Evolutionary conservation across 2,888 invertebrate species (phyloP), one percentile per base, ranked within the genome.

Genomic region (Serripes groenlandicus): DNA sequence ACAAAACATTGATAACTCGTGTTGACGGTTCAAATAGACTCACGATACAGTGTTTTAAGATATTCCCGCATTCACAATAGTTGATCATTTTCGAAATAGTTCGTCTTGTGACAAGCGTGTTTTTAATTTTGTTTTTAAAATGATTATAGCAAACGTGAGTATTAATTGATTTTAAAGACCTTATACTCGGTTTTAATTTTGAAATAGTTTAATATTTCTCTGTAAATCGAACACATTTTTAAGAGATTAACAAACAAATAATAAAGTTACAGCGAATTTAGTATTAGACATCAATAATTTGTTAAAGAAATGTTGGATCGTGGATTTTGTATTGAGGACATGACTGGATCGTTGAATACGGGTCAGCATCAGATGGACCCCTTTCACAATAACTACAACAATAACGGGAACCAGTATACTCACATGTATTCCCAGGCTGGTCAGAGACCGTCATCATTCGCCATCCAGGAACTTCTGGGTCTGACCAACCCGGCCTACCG

Each of bases 391-490:
- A 87, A 85, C 54, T 91, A 90, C 69, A 75, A 78, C 21, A 86
- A 73, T 30, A 85, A 86, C n/a, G 88, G 89, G 74, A 88, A 88
- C 75, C 89, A 90, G 68, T 84, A 90, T 54, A 91, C 89, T 71
- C 7, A 2, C 32, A 88, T 91, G 88, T 91, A 90, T 74, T 77
- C 85, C 9, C 34, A 49, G 3, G 97, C 69, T n/a, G 83, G 97
- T 92, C 97, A 97, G 95, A 95, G 97, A 90, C 23, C 66, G 1
- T 97, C 97, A 87, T 97, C 98, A 68, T 98, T 98, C 95, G 98
- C 97, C 87, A 98, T 98, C 92, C 97, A 98, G 95, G 98, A 98
- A 95, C 96, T 98, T 92, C 96, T 98, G 90, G 98, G 98, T 7
- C 85, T 92, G n/a, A 58, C 78, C 21, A 78, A 78, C 37, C 62